phyloP scores from a whole-genome alignment of 2,888 invertebrate species.

The Arge pagana region DNA sequence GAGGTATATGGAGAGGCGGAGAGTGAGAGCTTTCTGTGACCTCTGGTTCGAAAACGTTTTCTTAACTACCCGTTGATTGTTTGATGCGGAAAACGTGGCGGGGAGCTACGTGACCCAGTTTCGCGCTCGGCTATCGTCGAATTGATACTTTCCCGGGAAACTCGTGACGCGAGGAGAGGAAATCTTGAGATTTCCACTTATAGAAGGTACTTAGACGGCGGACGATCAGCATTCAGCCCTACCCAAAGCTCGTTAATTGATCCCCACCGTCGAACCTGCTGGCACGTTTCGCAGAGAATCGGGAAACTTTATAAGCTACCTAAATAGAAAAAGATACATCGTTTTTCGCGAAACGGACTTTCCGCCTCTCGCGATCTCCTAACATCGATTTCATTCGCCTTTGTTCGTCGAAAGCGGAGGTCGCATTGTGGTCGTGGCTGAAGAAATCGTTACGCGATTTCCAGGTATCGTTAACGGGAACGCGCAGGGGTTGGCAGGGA shows the following conservation, averaged over 20 bases:
- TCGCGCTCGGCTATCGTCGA: slow-evolving; percentile 4
- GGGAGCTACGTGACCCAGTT: slow-evolving; percentile 4
- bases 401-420: too few relatives aligned
- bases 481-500: too few relatives aligned
- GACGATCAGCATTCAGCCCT: slow-evolving; percentile 1
- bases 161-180: neutral
- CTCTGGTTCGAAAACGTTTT: slow-evolving; percentile 10
- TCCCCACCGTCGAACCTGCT: slow-evolving; percentile 1
- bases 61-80: slow-evolving; percentile 17
- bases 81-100: slow-evolving; percentile 2
- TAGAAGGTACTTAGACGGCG: slow-evolving; percentile 5
- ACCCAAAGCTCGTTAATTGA: slow-evolving; percentile 15
- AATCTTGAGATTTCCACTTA: slow-evolving; percentile 9
- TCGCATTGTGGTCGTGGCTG: too few relatives aligned
- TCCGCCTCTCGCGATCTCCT: neutral
- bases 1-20: neutral
- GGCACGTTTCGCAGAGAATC: neutral
- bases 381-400: too few relatives aligned
- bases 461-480: too few relatives aligned
- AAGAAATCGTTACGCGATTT: too few relatives aligned
- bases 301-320: too few relatives aligned
- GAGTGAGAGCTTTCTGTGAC: slow-evolving; percentile 1
- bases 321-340: too few relatives aligned
- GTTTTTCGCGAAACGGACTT: neutral
- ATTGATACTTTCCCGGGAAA: slow-evolving; percentile 10